Evolutionary conservation across 1,140 invertebrate species (phyloP).

Genomic region (Nebria ingens): DNA sequence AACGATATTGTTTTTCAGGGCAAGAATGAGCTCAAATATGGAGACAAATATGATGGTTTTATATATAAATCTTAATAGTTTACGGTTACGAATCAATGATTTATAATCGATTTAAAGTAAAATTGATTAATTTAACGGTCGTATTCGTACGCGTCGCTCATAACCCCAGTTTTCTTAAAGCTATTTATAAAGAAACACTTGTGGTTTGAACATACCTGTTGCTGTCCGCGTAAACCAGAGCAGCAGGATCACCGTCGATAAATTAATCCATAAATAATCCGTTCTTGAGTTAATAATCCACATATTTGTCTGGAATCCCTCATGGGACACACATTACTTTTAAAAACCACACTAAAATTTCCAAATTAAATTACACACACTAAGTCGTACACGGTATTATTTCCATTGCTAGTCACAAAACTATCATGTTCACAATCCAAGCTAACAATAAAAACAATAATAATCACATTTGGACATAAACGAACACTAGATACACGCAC

Average conservation of each 20-base stretch:
- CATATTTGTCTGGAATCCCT: conserved; percentile 31
- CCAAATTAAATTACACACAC: conserved; percentile 16
- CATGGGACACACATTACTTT: conserved; percentile 29
- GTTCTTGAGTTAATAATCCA: conserved; percentile 32
- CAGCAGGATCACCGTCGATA: conserved; percentile 18
- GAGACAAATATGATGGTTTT: no score
- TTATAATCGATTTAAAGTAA: no score
- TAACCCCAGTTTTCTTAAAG: no score
- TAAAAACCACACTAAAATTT: conserved; percentile 5
- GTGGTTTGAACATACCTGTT: conserved; percentile 19
- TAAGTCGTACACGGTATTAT: conserved; percentile 17
- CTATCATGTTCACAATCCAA: neutral
- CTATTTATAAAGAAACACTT: no score
- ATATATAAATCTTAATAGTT: no score
- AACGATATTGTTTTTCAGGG: no score
- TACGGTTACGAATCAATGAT: no score
- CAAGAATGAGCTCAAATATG: no score
- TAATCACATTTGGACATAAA: conserved; percentile 10
- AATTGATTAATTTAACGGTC: no score
- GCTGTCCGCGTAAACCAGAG: conserved; percentile 17
- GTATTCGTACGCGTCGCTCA: no score
- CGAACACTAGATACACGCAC: conserved; percentile 17
- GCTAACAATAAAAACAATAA: conserved; percentile 18
- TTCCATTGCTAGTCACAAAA: conserved; percentile 1
- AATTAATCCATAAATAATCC: conserved; percentile 33